These are phyloP conservation scores for Parazoanthus darwini DNA, from an alignment of 92 coral and sea anemone species.

Conservation along the genomic window DNA sequence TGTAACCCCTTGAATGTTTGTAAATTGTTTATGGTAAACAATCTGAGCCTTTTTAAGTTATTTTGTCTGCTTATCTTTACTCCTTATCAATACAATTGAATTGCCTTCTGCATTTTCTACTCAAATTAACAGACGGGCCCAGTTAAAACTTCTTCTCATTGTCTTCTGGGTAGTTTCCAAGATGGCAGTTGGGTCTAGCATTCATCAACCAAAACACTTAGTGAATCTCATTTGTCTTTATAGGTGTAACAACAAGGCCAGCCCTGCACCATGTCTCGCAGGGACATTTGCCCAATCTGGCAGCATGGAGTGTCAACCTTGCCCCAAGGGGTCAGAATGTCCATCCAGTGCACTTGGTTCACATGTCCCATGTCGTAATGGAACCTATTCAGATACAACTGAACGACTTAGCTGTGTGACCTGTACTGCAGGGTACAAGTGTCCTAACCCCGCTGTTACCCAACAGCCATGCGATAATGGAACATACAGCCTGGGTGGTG, in stretches of 20 bases:
- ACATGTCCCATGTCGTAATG: constrained; percentile 73
- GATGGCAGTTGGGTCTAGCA: no score
- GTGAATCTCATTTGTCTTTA: no score
- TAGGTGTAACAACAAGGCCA: constrained; percentile 38
- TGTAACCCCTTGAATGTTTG: no score
- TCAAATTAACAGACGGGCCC: no score
- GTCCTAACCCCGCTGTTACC: constrained; percentile 49
- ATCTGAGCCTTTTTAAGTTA: no score
- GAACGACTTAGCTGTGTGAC: constrained; percentile 60
- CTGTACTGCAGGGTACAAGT: constrained; percentile 81
- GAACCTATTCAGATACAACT: constrained; percentile 65
- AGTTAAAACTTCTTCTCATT: no score
- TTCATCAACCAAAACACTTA: no score
- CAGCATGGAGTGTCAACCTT: constrained; percentile 50
- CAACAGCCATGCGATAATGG: constrained; percentile 46
- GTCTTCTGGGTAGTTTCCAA: no score
- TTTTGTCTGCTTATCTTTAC: no score
- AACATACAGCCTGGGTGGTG: constrained; percentile 40
- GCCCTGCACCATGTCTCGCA: constrained; percentile 32
- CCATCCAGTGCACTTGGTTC: constrained; percentile 57
- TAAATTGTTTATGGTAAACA: no score
- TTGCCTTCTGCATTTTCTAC: no score
- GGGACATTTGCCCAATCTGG: constrained; percentile 50
- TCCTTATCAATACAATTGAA: no score
- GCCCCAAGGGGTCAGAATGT: constrained; percentile 83